Evolutionary conservation across 92 coral and sea anemone species (phyloP), one percentile per base, ranked within the genome.

Genomic region (Scolanthus callimorphus): DNA sequence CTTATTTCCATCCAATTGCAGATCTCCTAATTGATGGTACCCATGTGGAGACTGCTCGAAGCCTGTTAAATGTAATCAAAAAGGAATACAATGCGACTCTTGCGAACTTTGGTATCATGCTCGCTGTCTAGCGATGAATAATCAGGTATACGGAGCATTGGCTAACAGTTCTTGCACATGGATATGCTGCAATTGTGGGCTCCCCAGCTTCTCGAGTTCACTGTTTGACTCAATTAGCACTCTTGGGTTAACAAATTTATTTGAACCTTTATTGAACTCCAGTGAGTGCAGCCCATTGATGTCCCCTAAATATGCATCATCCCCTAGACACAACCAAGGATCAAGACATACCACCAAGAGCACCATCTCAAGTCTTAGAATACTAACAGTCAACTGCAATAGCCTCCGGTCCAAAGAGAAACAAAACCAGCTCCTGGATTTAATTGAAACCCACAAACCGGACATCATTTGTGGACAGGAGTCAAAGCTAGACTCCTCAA

Each of bases 41-140:
- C 85, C 78, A 41, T 78, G 85, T 57, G 78, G 59, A 17, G 29
- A 38, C 24, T 70, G 85, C 63, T 50, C 39, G 27, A 78, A 78
- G 49, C 73, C 84, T 13, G 84, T 78, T 4, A 78, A 70, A 57
- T 19, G 25, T 17, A 70, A 60, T 26, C 78, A 71, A 38, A 51
- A 61, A 29, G 78, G 69, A 27, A 34, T 71, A 1, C 78, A 61
- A 25, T 71, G 78, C 47, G 70, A 71, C 43, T 15, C 15, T 29
- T 60, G 78, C 47, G 70, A 61, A 29, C n/a, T 45, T 3, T 71
- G 78, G 70, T 60, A 38, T 29, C 78, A 71, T 46, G 51, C 57
- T 17, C 27, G 38, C 13, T 76, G 82, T 27, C 49, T 37, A 24
- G 20, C 48, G 20, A 65, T 75, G 27, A 31, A 39, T 17, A 44